Evolutionary conservation across 2,797 vertebrate genomes (phyloP).

Genomic region (Rhyacichthys aspro): DNA sequence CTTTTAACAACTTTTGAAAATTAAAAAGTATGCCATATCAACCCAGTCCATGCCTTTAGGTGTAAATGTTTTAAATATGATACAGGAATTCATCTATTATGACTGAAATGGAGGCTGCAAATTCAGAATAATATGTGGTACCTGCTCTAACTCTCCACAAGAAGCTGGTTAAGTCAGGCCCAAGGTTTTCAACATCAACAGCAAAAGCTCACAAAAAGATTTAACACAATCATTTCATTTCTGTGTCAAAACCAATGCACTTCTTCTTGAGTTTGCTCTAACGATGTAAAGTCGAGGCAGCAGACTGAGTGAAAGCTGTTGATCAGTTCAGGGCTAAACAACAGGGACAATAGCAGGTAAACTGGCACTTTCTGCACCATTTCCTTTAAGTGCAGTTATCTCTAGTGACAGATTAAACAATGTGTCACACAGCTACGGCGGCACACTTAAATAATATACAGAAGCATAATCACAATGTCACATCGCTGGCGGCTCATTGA

Average conservation of each 20-base stretch:
- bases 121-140: conserved; percentile 2
- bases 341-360: neutral
- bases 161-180: neutral
- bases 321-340: conserved; percentile 7
- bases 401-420: conserved; percentile 8
- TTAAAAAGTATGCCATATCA: no score
- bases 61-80: no score
- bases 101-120: neutral
- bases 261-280: neutral
- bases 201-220: no score
- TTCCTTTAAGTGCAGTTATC: conserved; percentile 15
- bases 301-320: neutral
- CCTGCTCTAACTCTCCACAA: no score
- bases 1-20: no score
- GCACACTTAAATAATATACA: conserved; percentile 11
- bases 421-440: neutral
- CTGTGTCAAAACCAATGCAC: neutral
- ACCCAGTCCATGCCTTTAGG: neutral
- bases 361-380: conserved; percentile 1
- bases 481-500: conserved; percentile 3
- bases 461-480: neutral
- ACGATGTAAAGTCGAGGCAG: neutral
- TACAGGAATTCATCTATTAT: neutral
- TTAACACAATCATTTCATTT: no score
- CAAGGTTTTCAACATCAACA: no score